These are phyloP conservation scores for Thryonomys swinderianus DNA, from an alignment of 2,113 vertebrate species.

Conservation along the genomic window DNA sequence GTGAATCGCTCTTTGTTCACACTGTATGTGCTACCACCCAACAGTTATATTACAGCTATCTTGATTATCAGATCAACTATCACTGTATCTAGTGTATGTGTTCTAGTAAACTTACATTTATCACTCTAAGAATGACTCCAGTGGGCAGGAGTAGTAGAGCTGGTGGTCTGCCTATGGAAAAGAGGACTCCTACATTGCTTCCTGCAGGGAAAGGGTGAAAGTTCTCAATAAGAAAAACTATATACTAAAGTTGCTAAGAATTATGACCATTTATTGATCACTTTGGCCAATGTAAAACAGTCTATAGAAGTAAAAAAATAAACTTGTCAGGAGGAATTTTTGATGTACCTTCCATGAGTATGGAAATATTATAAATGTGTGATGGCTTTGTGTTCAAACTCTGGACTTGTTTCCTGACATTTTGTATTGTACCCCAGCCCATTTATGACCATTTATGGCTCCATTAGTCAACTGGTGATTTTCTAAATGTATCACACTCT, in stretches of 20 bases:
- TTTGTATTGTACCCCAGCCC: not conserved
- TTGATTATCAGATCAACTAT: not conserved
- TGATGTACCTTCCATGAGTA: not conserved
- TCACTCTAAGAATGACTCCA: not conserved
- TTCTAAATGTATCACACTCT: not conserved
- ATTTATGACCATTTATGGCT: not conserved
- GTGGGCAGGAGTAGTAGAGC: not conserved
- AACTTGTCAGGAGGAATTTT: conserved; percentile 6
- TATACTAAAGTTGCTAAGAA: not conserved
- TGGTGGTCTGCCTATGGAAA: not conserved
- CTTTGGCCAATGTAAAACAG: not conserved
- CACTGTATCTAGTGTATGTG: no score
- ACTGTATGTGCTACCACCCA: not conserved
- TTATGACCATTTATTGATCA: not conserved
- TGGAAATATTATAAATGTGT: not conserved
- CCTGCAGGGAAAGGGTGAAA: not conserved
- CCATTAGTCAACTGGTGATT: conserved; percentile 21
- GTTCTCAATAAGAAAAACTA: not conserved
- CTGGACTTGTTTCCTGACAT: conserved; percentile 13
- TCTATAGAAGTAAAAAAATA: conserved; percentile 25
- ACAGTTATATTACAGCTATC: not conserved
- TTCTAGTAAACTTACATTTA: not conserved
- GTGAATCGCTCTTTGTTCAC: not conserved
- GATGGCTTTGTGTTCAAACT: not conserved
- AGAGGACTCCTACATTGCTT: not conserved